Percentiles rank a stretch among this genome's conserved stretches.
phyloP scores from a whole-genome alignment of 1,140 invertebrate species.

The Nylanderia fulva region DNA sequence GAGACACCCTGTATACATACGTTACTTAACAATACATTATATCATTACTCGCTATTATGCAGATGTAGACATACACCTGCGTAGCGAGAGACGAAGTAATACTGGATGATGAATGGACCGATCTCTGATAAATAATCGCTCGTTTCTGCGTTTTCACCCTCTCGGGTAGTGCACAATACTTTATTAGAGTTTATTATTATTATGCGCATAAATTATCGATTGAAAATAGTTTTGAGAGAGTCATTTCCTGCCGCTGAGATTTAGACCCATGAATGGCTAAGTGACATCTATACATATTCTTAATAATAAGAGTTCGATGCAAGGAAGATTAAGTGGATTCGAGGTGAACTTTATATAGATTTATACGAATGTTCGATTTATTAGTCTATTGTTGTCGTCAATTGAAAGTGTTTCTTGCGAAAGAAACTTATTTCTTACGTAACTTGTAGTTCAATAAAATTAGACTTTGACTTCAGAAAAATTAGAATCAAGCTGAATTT shows the following conservation, averaged over 20 bases:
- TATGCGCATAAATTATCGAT: not conserved
- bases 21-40: constrained; percentile 47
- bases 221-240: not conserved
- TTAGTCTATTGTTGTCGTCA: not conserved
- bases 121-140: not conserved
- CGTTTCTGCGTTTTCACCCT: not conserved
- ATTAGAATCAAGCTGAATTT: no score
- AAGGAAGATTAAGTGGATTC: not conserved
- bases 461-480: no score
- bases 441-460: no score
- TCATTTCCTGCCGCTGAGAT: not conserved
- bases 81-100: not conserved
- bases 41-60: constrained; percentile 19
- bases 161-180: no score
- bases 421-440: no score
- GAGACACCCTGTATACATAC: no score
- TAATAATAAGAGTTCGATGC: not conserved
- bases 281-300: no score
- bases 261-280: not conserved
- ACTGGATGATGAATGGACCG: not conserved
- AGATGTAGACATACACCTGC: not conserved
- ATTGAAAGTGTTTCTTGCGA: no score
- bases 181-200: not conserved
- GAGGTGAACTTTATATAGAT: not conserved
- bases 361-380: not conserved